phyloP scores from a whole-genome alignment of 2,888 invertebrate species.

The Trachelus iudaicus region DNA sequence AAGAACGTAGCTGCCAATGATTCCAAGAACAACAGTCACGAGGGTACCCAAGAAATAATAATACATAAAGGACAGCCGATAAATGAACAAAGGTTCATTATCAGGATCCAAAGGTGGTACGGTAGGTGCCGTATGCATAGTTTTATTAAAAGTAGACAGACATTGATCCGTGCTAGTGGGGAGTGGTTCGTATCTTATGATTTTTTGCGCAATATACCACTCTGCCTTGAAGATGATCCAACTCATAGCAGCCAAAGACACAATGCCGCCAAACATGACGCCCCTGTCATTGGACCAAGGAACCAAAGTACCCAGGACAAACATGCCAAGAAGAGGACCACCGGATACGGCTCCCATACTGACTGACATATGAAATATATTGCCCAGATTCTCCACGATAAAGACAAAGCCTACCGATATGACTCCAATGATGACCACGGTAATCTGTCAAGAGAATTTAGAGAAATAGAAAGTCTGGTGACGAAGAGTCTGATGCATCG shows the following conservation, averaged over 20 bases:
- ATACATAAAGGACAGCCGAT: constrained; percentile 76
- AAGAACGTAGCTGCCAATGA: constrained; percentile 73
- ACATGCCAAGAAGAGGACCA: constrained; percentile 77
- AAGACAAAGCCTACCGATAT: constrained; percentile 70
- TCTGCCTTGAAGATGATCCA: constrained; percentile 53
- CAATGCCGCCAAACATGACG: constrained; percentile 67
- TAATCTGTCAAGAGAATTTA: constrained; percentile 50
- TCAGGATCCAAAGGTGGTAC: constrained; percentile 9
- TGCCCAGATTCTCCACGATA: constrained; percentile 73
- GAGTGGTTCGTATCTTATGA: constrained; percentile 32
- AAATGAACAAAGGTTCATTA: constrained; percentile 67
- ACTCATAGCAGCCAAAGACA: constrained; percentile 42
- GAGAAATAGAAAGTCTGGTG: not conserved
- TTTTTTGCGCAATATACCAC: constrained; percentile 40
- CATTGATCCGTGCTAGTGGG: constrained; percentile 44
- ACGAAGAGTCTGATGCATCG: not conserved
- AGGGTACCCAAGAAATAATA: constrained; percentile 74
- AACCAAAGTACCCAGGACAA: constrained; percentile 76
- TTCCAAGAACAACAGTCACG: constrained; percentile 71
- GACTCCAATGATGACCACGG: constrained; percentile 68
- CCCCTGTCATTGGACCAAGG: constrained; percentile 74
- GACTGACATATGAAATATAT: constrained; percentile 74
- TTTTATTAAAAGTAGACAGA: constrained; percentile 38
- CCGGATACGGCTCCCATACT: constrained; percentile 74
- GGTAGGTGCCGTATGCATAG: constrained; percentile 16